These are phyloP conservation scores for Karalla daura DNA, from an alignment of 2,797 vertebrate species.

Conservation along the genomic window DNA sequence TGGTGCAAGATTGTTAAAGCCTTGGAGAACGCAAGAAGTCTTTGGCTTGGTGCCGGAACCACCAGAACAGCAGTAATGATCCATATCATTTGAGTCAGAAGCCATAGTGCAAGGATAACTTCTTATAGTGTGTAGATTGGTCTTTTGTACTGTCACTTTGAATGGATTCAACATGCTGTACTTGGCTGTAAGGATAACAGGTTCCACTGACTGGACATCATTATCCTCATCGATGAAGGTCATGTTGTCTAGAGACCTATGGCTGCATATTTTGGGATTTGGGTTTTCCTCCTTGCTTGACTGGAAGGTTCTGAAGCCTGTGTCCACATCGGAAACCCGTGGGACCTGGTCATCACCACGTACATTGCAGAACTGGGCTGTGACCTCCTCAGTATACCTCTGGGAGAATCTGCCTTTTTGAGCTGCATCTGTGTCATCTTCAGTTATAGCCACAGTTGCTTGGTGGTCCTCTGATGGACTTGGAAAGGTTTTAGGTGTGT, in stretches of 20 bases:
- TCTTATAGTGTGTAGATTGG: slow-evolving; percentile 9
- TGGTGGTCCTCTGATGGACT: slow-evolving; percentile 22
- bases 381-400: slow-evolving; percentile 32
- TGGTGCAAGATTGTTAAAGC: slow-evolving; percentile 6
- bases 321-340: slow-evolving; percentile 21
- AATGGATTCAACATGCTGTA: slow-evolving; percentile 51
- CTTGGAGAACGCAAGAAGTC: slow-evolving; percentile 21
- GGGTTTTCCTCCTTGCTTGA: slow-evolving; percentile 42
- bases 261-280: slow-evolving; percentile 27
- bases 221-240: slow-evolving; percentile 72
- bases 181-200: slow-evolving; percentile 15
- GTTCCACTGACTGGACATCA: slow-evolving; percentile 23
- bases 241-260: slow-evolving; percentile 37
- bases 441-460: slow-evolving; percentile 45
- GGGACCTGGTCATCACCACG: slow-evolving; percentile 28
- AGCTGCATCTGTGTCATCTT: slow-evolving; percentile 55
- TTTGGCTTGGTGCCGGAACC: slow-evolving; percentile 25
- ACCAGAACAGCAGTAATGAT: slow-evolving; percentile 9
- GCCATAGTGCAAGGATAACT: slow-evolving; percentile 33
- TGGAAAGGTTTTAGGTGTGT: slow-evolving; percentile 13
- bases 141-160: slow-evolving; percentile 4
- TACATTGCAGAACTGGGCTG: slow-evolving; percentile 20
- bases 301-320: slow-evolving; percentile 28
- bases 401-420: slow-evolving; percentile 31
- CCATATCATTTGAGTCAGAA: slow-evolving; percentile 66